A percentile compares a stretch with the other conserved stretches of the same genome.
Conservation (phyloP, 2,797 vertebrate genomes). For the Cyprinella venusta region DNA sequence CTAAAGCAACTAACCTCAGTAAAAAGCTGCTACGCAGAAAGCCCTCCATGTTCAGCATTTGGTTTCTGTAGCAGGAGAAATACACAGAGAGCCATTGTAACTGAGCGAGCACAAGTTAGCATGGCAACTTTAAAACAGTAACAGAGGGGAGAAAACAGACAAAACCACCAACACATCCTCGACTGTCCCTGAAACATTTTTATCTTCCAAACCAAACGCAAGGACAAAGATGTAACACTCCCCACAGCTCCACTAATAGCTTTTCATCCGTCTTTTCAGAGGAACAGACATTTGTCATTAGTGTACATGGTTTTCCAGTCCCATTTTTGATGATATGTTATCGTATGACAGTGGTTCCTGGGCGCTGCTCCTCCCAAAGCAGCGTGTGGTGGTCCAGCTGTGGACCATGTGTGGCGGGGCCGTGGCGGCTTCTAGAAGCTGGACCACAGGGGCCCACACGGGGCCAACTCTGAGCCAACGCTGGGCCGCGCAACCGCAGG, state of each 20-base stretch:
- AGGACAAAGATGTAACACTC: constrained; percentile 57
- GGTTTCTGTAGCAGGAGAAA: constrained; percentile 84
- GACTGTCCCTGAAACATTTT: constrained; percentile 48
- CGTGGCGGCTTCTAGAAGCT: constrained; percentile 75
- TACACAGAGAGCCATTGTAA: constrained; percentile 84
- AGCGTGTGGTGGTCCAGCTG: constrained; percentile 80
- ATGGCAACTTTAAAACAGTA: constrained; percentile 59
- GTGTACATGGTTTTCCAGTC: constrained; percentile 80
- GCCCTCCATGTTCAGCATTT: constrained; percentile 85
- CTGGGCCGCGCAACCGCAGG: constrained; percentile 62
- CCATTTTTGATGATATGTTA: constrained; percentile 87
- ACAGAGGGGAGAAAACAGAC: constrained; percentile 52
- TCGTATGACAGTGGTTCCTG: constrained; percentile 78
- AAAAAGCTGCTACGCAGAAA: constrained; percentile 88
- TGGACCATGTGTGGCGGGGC: constrained; percentile 78
- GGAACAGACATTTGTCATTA: constrained; percentile 74
- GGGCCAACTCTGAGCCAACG: constrained; percentile 37
- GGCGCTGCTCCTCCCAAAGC: constrained; percentile 51
- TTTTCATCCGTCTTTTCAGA: constrained; percentile 69
- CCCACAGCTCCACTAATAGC: constrained; percentile 70
- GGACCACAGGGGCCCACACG: constrained; percentile 71
- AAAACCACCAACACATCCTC: constrained; percentile 52
- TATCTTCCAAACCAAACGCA: constrained; percentile 59
- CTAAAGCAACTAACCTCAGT: constrained; percentile 84
- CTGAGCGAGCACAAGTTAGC: constrained; percentile 66